Evolutionary conservation across 2,888 invertebrate species (phyloP), one percentile per base, ranked within the genome.

Genomic region (Prenolepis imparis): DNA sequence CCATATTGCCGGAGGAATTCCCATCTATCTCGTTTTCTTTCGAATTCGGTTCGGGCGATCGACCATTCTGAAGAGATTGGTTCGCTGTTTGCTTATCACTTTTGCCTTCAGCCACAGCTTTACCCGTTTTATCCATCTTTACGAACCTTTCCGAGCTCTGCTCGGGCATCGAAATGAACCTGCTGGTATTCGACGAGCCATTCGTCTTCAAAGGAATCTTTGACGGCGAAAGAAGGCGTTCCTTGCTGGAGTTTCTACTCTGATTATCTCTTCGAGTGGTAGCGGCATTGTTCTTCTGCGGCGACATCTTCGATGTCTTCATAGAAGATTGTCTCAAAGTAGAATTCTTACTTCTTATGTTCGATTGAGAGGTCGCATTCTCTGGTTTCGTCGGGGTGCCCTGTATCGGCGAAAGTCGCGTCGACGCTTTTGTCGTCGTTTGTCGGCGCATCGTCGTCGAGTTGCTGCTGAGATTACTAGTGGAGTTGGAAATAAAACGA

Each of bases 331-430:
- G 21, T 15, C 70, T 88, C 44, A 77, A 21, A 3, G 36, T 36
- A 36, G 63, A 24, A 0, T 83, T 85, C 39, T 57, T 90, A 5
- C 81, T 84, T 18, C 61, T 84, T 39, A 28, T 15, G 15, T 59
- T 70, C 63, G 59, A 36, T 39, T 84, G 81, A 0, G 84, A 55
- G 15, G 11, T 28, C 78, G 85, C 63, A 61, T 86, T 82, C 70
- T 90, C 87, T 9, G 90, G 91, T 74, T 91, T 94, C 32, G 93
- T 92, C 6, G 94, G 94, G 0, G 94, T 94, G 5, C 94, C 94
- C 48, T 92, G 93, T 21, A 94, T 94, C 24, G 94, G 94, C 39
- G 94, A 93, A 0, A 94, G 89, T 11, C 90, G 91, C 39, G 73
- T 85, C 15, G 86, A 61, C 6, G 84, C 63, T 18, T 48, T 89